Evolutionary conservation across 2,888 invertebrate genomes (phyloP).

Genomic region (Ethmia dodecea): DNA sequence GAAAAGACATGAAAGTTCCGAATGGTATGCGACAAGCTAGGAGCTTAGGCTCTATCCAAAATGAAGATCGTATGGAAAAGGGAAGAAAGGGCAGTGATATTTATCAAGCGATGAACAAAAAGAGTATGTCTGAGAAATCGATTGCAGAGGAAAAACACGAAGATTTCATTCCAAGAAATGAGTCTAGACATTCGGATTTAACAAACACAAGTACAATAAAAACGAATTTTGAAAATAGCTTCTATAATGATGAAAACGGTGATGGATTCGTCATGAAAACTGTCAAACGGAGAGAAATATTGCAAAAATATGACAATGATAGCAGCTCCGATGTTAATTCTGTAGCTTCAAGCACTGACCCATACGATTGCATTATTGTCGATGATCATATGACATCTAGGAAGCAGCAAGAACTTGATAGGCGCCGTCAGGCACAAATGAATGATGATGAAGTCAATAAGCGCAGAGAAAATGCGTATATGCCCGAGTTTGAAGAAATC

Average conservation of each 20-base stretch:
- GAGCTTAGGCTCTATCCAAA: slow-evolving; percentile 68
- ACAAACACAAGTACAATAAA: slow-evolving; percentile 73
- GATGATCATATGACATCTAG: slow-evolving; percentile 83
- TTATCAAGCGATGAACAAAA: slow-evolving; percentile 53
- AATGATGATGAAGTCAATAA: slow-evolving; percentile 58
- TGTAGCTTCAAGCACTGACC: slow-evolving; percentile 83
- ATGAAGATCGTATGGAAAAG: slow-evolving; percentile 54
- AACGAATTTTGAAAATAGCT: slow-evolving; percentile 80
- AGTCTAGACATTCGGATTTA: slow-evolving; percentile 65
- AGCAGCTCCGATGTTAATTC: slow-evolving; percentile 82
- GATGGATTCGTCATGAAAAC: slow-evolving; percentile 84
- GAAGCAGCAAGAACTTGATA: slow-evolving; percentile 71
- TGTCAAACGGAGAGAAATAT: slow-evolving; percentile 84
- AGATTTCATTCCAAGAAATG: slow-evolving; percentile 58
- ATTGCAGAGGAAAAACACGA: slow-evolving; percentile 63
- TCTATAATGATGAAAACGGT: slow-evolving; percentile 80
- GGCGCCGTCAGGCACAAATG: slow-evolving; percentile 59
- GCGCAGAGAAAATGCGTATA: slow-evolving; percentile 63
- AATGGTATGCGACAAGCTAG: slow-evolving; percentile 68
- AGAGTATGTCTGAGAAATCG: slow-evolving; percentile 64
- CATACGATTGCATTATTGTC: slow-evolving; percentile 89
- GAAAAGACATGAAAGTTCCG: slow-evolving; percentile 58
- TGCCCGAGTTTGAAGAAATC: slow-evolving; percentile 72
- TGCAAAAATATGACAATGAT: slow-evolving; percentile 82
- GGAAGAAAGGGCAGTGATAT: slow-evolving; percentile 38